A percentile compares a stretch with the other conserved stretches of the same genome.
Conservation (phyloP, 2,113 vertebrate species). For the Speoplatyrhinus poulsoni region DNA sequence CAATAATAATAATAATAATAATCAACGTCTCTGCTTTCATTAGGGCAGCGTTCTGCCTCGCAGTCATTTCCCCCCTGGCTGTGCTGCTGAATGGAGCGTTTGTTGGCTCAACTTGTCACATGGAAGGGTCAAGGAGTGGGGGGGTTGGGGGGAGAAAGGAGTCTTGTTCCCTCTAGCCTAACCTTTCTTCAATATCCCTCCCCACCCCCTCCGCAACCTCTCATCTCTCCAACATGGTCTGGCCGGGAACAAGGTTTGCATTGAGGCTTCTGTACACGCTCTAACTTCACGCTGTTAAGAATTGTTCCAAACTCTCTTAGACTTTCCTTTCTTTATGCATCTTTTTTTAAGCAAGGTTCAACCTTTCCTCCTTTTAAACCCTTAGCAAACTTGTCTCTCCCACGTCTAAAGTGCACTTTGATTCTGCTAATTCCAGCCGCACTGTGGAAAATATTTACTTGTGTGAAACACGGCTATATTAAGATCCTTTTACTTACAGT, state of each 20-base stretch:
- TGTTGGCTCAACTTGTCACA: constrained; percentile 78
- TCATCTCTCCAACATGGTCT: constrained; percentile 69
- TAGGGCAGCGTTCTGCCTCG: constrained; percentile 61
- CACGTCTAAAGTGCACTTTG: constrained; percentile 59
- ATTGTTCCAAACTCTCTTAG: constrained; percentile 72
- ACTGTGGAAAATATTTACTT: constrained; percentile 63
- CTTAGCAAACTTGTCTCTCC: constrained; percentile 52
- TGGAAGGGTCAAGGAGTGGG: constrained; percentile 72
- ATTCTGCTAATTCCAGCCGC: constrained; percentile 54
- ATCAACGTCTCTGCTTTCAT: constrained; percentile 74
- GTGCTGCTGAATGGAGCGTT: constrained; percentile 73
- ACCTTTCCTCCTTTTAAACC: constrained; percentile 57
- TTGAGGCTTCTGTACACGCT: constrained; percentile 69
- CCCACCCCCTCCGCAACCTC: constrained; percentile 66
- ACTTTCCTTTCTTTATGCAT: constrained; percentile 38
- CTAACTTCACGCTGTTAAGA: constrained; percentile 64
- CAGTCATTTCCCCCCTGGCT: constrained; percentile 71
- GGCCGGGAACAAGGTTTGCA: constrained; percentile 74
- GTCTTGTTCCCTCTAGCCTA: constrained; percentile 75
- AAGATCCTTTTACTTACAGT: constrained; percentile 46
- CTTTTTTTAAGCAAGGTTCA: constrained; percentile 40
- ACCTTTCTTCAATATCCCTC: constrained; percentile 76
- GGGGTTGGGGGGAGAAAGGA: constrained; percentile 64
- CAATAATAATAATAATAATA: constrained; percentile 63
- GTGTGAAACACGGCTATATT: constrained; percentile 60